Percentiles rank a stretch among this genome's conserved stretches.
These are phyloP conservation scores for Augochlora pura DNA, from an alignment of 1,140 invertebrate species.

Conservation along the genomic window DNA sequence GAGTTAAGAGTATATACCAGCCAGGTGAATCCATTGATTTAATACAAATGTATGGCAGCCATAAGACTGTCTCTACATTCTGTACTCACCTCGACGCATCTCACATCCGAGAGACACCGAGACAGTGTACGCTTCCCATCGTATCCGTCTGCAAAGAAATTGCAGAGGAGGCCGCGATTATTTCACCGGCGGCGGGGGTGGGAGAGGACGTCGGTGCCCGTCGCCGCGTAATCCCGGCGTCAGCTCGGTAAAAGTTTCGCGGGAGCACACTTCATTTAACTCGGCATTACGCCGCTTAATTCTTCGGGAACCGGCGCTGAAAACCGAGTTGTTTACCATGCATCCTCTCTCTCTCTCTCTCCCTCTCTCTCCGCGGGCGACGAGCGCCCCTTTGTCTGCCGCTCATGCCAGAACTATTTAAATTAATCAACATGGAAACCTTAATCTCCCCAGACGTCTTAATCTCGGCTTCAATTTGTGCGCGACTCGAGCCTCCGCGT, in stretches of 20 bases:
- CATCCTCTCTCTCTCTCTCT: too few relatives aligned
- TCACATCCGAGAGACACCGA: too few relatives aligned
- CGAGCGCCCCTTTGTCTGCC: constrained; percentile 54
- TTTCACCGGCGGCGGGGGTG: neutral
- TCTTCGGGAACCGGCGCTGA: constrained; percentile 26
- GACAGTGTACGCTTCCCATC: too few relatives aligned
- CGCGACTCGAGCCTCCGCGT: constrained; percentile 39
- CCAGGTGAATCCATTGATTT: too few relatives aligned
- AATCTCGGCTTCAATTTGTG: constrained; percentile 65
- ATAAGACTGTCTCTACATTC: too few relatives aligned
- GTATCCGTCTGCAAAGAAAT: neutral
- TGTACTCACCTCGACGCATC: too few relatives aligned
- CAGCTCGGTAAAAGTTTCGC: constrained; percentile 23
- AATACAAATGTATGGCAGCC: too few relatives aligned
- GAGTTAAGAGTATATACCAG: too few relatives aligned
- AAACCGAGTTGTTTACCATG: constrained; percentile 55
- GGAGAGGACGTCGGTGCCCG: too few relatives aligned
- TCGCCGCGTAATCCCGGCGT: constrained; percentile 13
- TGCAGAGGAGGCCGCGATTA: neutral
- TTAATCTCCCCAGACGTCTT: constrained; percentile 65
- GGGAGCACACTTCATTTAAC: constrained; percentile 49
- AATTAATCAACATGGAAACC: constrained; percentile 66
- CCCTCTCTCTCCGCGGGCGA: constrained; percentile 26
- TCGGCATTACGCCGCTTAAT: constrained; percentile 39
- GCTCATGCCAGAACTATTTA: constrained; percentile 58